Evolutionary conservation across 2,888 invertebrate genomes (phyloP).

Genomic region (Tromatobia lineatoria): DNA sequence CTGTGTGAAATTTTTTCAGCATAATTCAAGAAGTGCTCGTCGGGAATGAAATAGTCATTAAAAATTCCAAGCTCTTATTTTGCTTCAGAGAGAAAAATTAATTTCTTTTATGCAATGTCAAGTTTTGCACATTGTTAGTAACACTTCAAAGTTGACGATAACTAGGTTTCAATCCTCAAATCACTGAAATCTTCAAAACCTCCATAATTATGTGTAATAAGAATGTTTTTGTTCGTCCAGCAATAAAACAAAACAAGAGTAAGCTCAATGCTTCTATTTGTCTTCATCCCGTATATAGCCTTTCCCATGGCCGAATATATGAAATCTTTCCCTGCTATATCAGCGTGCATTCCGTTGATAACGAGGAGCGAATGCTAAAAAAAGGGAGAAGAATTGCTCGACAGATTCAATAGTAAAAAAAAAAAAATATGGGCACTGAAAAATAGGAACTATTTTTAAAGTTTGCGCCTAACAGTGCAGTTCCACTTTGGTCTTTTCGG

Average conservation of each 20-base stretch:
- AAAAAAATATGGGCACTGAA: slow-evolving; percentile 22
- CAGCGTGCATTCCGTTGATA: slow-evolving; percentile 58
- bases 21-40: too few relatives aligned
- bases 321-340: slow-evolving; percentile 10
- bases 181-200: neutral
- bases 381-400: slow-evolving; percentile 2
- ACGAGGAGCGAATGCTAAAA: slow-evolving; percentile 36
- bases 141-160: too few relatives aligned
- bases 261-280: neutral
- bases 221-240: neutral
- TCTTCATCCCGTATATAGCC: slow-evolving; percentile 28
- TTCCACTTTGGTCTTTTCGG: slow-evolving; percentile 58
- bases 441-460: slow-evolving; percentile 12
- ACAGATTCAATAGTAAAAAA: slow-evolving; percentile 12
- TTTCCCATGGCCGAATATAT: neutral
- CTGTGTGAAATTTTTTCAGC: too few relatives aligned
- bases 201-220: neutral
- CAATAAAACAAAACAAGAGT: neutral
- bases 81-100: too few relatives aligned
- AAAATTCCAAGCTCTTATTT: too few relatives aligned
- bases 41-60: too few relatives aligned
- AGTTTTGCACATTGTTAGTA: too few relatives aligned
- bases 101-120: too few relatives aligned
- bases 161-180: too few relatives aligned
- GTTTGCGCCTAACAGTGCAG: slow-evolving; percentile 55